Conservation (phyloP, 2,888 invertebrate species). For the Troides helena region DNA sequence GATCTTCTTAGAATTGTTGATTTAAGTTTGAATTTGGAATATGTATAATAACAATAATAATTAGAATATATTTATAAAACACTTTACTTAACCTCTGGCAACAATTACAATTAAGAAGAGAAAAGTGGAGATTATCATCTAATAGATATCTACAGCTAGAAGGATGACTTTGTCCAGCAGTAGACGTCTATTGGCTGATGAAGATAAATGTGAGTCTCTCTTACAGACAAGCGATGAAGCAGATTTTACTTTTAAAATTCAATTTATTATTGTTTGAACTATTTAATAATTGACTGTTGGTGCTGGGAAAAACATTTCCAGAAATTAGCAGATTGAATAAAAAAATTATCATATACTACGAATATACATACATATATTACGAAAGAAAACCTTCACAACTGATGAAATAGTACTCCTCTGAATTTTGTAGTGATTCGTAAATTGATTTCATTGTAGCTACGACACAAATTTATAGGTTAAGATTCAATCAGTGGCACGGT, state of each 20-base stretch:
- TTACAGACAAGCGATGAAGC: background rate
- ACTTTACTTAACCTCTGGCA: too few relatives aligned
- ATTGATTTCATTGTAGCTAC: slow-evolving; percentile 27
- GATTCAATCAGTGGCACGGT: slow-evolving; percentile 29
- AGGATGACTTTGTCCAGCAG: too few relatives aligned
- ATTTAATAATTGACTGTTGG: too few relatives aligned
- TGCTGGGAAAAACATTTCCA: too few relatives aligned
- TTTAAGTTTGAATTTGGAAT: slow-evolving; percentile 1
- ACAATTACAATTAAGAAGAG: too few relatives aligned
- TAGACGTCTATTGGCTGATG: background rate
- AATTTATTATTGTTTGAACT: too few relatives aligned
- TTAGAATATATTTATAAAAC: background rate
- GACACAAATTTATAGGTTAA: slow-evolving; percentile 30
- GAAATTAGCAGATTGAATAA: too few relatives aligned
- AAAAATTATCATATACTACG: too few relatives aligned
- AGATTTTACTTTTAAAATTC: background rate
- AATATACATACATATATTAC: background rate
- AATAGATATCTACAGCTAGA: too few relatives aligned
- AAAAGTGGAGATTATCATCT: too few relatives aligned
- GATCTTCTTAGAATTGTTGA: background rate
- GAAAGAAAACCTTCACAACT: slow-evolving; percentile 14
- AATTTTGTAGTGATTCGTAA: slow-evolving; percentile 24
- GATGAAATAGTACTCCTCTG: slow-evolving; percentile 8
- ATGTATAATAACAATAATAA: background rate
- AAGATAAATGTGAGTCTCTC: background rate